Evolutionary conservation across 1,140 invertebrate species (phyloP).

Genomic region (Ctenoplectra terminalis): DNA sequence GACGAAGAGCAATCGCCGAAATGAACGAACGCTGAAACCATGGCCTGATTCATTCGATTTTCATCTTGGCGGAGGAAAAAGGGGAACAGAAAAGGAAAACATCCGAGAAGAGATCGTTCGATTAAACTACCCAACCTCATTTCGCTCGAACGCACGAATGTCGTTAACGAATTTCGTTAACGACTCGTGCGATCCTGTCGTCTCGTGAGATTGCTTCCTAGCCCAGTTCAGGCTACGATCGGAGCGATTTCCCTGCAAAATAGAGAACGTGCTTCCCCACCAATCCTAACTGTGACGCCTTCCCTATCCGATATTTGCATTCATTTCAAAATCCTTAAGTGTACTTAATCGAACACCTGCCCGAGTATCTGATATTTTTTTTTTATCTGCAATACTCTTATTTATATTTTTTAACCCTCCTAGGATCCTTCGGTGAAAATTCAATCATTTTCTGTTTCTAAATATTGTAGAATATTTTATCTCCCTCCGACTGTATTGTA

Average conservation of each 20-base stretch:
- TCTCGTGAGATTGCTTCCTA: slow-evolving; percentile 55
- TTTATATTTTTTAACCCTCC: too few species aligned
- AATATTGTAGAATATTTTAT: too few species aligned
- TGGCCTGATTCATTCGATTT: slow-evolving; percentile 46
- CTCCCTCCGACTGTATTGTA: too few species aligned
- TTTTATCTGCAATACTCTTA: background rate
- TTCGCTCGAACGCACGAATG: slow-evolving; percentile 65
- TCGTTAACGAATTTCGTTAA: slow-evolving; percentile 74
- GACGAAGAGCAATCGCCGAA: background rate
- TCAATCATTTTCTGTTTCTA: too few species aligned
- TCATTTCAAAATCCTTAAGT: slow-evolving; percentile 12
- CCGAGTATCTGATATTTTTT: too few species aligned
- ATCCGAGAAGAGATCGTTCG: slow-evolving; percentile 55
- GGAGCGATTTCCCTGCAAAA: slow-evolving; percentile 41
- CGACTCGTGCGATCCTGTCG: slow-evolving; percentile 65
- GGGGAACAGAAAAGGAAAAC: slow-evolving; percentile 35
- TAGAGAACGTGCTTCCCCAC: slow-evolving; percentile 12
- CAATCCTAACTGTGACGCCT: background rate
- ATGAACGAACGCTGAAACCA: background rate
- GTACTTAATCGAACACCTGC: background rate
- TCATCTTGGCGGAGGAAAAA: slow-evolving; percentile 27
- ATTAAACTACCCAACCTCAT: slow-evolving; percentile 64
- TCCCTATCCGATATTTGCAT: slow-evolving; percentile 5
- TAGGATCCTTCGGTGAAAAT: too few species aligned
- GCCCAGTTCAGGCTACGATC: slow-evolving; percentile 40